Conservation (phyloP, 1,140 invertebrate species). For the Drosophila virilis region DNA sequence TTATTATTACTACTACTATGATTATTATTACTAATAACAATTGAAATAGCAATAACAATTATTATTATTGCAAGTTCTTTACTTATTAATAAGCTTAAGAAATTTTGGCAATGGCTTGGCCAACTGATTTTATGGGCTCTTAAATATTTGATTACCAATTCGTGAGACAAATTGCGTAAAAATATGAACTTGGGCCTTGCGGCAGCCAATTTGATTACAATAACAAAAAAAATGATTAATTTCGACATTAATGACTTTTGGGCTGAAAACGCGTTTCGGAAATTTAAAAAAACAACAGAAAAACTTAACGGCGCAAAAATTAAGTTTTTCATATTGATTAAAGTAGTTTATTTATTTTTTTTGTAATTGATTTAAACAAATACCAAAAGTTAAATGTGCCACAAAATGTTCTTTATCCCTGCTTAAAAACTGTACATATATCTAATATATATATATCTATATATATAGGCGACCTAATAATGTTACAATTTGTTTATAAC, state of each 20-base stretch:
- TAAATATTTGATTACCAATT: constrained; percentile 16
- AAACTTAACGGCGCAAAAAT: too few species aligned
- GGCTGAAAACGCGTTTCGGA: neutral
- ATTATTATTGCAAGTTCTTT: too few species aligned
- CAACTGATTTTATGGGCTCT: neutral
- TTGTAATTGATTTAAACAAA: too few species aligned
- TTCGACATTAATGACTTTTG: neutral
- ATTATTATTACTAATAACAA: too few species aligned
- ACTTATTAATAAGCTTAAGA: neutral
- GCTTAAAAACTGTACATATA: too few species aligned
- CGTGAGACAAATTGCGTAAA: neutral
- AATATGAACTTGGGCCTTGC: neutral
- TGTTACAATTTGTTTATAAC: constrained; percentile 4
- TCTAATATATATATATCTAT: too few species aligned
- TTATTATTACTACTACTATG: too few species aligned
- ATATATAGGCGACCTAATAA: neutral
- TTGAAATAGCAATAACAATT: too few species aligned
- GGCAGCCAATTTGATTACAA: neutral
- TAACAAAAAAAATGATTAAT: neutral
- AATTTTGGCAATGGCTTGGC: neutral
- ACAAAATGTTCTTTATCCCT: too few species aligned
- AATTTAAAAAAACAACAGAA: neutral
- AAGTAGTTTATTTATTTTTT: too few species aligned
- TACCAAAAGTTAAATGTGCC: too few species aligned
- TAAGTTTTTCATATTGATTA: too few species aligned